Conservation (phyloP, 2,797 vertebrate species). For the Trachurus trachurus region DNA sequence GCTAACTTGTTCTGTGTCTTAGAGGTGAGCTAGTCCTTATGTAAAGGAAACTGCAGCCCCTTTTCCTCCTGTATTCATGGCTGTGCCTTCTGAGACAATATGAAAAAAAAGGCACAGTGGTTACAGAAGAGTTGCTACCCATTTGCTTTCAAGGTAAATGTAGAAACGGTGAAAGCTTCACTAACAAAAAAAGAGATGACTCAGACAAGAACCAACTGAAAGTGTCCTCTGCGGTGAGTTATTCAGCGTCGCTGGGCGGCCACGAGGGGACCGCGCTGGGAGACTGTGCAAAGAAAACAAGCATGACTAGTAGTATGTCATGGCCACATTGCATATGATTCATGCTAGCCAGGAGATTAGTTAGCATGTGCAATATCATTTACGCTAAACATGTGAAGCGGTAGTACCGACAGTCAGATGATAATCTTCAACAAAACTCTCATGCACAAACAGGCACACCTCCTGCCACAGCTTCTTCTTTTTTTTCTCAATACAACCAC, state of each 20-base stretch:
- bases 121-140: constrained; percentile 39
- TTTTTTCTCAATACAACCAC: neutral
- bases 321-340: constrained; percentile 5
- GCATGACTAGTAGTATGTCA: constrained; percentile 29
- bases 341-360: constrained; percentile 11
- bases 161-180: constrained; percentile 35
- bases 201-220: constrained; percentile 19
- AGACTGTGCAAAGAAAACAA: constrained; percentile 37
- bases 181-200: constrained; percentile 18
- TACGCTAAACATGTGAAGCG: neutral
- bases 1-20: constrained; percentile 8
- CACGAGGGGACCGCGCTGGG: constrained; percentile 23
- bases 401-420: neutral
- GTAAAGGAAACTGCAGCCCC: constrained; percentile 40
- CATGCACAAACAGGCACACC: neutral
- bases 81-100: constrained; percentile 37
- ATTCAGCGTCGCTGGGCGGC: constrained; percentile 28
- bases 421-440: neutral
- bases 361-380: neutral
- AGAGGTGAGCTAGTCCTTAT: constrained; percentile 41
- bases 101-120: constrained; percentile 20
- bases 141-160: constrained; percentile 34
- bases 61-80: constrained; percentile 31
- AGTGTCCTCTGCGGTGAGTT: constrained; percentile 22
- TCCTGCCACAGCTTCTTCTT: neutral